Evolutionary conservation across 2,888 invertebrate genomes (phyloP).

Genomic region (Nephrotoma guestfalica): DNA sequence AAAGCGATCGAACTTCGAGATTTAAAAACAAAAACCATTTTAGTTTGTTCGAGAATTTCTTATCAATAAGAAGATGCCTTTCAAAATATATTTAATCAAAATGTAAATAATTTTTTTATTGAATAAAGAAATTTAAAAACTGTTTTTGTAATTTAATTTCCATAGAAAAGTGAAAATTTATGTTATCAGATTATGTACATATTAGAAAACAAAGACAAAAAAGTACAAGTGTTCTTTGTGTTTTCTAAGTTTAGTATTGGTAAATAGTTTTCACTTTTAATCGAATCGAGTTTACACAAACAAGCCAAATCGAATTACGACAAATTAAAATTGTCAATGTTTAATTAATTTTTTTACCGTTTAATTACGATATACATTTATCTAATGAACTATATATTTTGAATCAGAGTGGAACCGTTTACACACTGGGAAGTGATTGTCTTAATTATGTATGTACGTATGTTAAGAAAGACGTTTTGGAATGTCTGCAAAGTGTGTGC

Average conservation of each 20-base stretch:
- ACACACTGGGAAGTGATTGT: background rate
- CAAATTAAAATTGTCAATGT: background rate
- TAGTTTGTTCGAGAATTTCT: background rate
- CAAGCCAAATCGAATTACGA: background rate
- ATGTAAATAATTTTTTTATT: background rate
- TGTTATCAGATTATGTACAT: background rate
- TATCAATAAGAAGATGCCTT: background rate
- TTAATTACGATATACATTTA: background rate
- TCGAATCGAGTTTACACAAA: background rate
- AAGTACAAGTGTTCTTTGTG: background rate
- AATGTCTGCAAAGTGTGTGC: background rate
- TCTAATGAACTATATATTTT: background rate
- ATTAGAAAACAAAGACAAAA: background rate
- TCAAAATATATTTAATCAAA: background rate
- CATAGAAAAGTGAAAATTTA: background rate
- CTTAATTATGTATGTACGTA: background rate
- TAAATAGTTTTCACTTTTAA: background rate
- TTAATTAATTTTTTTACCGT: background rate
- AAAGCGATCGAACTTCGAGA: background rate
- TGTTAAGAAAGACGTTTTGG: background rate
- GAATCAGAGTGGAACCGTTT: background rate
- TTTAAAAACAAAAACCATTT: background rate
- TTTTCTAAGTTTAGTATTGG: background rate
- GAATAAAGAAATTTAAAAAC: background rate
- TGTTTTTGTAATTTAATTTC: background rate